Evolutionary conservation across 2,797 vertebrate species (phyloP).

Genomic region (Podargus strigoides): DNA sequence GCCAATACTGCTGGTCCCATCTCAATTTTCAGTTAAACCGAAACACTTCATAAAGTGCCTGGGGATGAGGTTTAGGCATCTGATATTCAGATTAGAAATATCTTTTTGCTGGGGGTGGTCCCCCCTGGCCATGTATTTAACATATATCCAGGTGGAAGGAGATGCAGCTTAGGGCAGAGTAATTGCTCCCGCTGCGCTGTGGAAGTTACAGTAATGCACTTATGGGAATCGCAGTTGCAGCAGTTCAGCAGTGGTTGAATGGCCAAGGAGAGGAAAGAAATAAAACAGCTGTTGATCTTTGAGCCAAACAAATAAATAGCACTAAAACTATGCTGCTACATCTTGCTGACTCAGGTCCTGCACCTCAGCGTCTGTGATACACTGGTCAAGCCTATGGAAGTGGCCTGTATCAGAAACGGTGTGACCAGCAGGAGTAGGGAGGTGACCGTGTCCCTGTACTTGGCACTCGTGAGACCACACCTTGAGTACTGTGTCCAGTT

Average conservation of each 20-base stretch:
- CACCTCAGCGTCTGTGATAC: not conserved
- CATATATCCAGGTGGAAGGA: not conserved
- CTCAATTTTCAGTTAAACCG: slow-evolving; percentile 20
- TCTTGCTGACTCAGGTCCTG: not conserved
- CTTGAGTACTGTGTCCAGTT: too few species aligned
- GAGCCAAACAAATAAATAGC: not conserved
- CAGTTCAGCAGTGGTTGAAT: not conserved
- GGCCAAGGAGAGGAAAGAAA: not conserved
- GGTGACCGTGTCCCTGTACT: too few species aligned
- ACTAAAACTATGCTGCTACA: not conserved
- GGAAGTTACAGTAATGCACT: not conserved
- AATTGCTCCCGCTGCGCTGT: not conserved
- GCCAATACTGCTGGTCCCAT: slow-evolving; percentile 7
- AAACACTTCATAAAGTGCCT: not conserved
- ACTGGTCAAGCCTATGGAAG: not conserved
- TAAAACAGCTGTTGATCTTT: not conserved
- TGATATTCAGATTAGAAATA: slow-evolving; percentile 38
- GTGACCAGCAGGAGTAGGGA: too few species aligned
- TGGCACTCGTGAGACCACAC: too few species aligned
- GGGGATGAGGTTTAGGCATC: slow-evolving; percentile 28
- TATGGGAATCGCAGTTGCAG: not conserved
- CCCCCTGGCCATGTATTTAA: not conserved
- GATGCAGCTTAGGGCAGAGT: slow-evolving; percentile 2
- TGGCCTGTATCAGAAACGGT: too few species aligned
- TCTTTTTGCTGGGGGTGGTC: not conserved